Evolutionary conservation across 2,113 vertebrate species (phyloP).

Genomic region (Panthera leo): DNA sequence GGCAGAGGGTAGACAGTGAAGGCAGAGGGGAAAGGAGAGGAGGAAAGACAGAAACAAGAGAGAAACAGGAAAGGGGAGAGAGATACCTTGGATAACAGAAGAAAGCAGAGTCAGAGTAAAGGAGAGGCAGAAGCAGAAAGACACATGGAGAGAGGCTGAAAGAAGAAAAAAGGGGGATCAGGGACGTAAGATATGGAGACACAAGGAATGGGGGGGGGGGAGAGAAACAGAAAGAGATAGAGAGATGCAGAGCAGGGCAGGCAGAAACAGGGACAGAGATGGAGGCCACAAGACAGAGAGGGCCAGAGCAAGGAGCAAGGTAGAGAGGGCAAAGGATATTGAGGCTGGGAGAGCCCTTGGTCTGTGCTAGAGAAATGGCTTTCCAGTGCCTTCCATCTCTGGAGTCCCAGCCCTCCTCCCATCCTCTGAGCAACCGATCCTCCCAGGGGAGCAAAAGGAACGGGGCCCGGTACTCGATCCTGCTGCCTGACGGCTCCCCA

Average conservation of each 20-base stretch:
- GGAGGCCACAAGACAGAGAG: not conserved
- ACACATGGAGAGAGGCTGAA: accelerated
- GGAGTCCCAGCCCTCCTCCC: not conserved
- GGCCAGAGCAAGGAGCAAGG: not conserved
- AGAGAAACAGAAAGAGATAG: not conserved
- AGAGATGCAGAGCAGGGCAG: not conserved
- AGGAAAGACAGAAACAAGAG: not conserved
- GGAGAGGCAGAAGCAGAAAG: not conserved
- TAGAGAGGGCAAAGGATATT: not conserved
- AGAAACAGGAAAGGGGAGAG: not conserved
- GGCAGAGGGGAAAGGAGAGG: not conserved
- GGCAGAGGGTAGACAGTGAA: not conserved
- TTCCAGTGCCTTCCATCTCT: not conserved
- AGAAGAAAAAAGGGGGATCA: too few species aligned
- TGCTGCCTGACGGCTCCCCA: not conserved
- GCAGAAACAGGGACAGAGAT: not conserved
- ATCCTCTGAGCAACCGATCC: conserved; percentile 20
- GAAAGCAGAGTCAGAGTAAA: not conserved
- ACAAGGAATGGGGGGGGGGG: not conserved
- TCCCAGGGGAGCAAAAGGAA: conserved; percentile 26
- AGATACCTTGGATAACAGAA: not conserved
- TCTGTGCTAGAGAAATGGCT: not conserved
- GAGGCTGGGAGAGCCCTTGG: not conserved
- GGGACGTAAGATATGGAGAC: not conserved
- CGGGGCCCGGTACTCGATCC: conserved; percentile 18